Evolutionary conservation across 1,140 invertebrate species (phyloP).

Genomic region (Zaprionus tsacasi): DNA sequence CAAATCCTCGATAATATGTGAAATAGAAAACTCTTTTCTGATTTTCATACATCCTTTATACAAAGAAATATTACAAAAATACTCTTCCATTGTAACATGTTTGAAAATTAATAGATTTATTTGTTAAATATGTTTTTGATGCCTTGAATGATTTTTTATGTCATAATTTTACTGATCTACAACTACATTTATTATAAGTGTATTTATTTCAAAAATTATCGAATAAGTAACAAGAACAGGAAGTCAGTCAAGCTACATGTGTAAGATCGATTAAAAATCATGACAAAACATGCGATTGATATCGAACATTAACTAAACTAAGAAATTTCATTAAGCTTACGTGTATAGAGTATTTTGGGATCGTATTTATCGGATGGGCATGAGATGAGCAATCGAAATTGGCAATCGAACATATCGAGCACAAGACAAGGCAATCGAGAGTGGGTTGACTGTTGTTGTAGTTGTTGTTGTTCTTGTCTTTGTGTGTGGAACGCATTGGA

Average conservation of each 20-base stretch:
- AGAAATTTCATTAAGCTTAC: conserved; percentile 18
- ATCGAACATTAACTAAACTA: conserved; percentile 2
- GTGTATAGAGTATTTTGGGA: conserved; percentile 30
- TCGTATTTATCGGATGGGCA: conserved; percentile 15
- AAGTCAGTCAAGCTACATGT: background rate
- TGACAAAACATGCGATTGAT: background rate
- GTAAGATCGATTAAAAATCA: background rate
- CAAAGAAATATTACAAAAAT: background rate
- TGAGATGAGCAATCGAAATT: background rate
- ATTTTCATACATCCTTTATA: too few species aligned
- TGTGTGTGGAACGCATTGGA: conserved; percentile 17
- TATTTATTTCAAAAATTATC: background rate
- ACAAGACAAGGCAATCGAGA: conserved; percentile 7
- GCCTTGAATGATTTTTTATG: background rate
- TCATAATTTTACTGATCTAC: background rate
- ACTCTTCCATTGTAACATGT: background rate
- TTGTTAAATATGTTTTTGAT: background rate
- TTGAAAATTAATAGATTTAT: background rate
- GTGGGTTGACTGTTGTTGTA: background rate
- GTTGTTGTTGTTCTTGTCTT: background rate
- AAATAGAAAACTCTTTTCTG: background rate
- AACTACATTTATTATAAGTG: background rate
- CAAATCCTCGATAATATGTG: too few species aligned
- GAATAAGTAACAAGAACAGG: background rate
- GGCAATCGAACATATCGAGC: conserved; percentile 3